These are phyloP conservation scores for Xylophagus ater DNA, from an alignment of 2,888 invertebrate genomes.

Conservation along the genomic window DNA sequence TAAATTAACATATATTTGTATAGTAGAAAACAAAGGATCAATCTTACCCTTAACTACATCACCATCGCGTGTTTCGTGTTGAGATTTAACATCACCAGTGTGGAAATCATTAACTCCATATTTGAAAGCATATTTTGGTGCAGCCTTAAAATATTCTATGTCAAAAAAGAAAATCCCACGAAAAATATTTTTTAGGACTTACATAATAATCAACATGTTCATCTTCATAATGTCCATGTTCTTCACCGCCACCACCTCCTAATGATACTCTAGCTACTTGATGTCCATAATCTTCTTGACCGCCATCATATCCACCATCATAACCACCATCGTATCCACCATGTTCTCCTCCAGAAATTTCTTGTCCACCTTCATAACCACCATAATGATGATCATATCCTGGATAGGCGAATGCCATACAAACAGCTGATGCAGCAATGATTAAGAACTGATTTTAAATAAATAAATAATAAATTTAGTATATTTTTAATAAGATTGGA, in stretches of 20 bases:
- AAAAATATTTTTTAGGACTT: slow-evolving; percentile 28
- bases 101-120: slow-evolving; percentile 46
- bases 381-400: slow-evolving; percentile 29
- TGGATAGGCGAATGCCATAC: slow-evolving; percentile 35
- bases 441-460: slow-evolving; percentile 30
- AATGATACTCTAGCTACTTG: slow-evolving; percentile 31
- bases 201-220: slow-evolving; percentile 55
- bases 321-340: slow-evolving; percentile 22
- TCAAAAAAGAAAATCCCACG: background rate
- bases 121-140: slow-evolving; percentile 48
- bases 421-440: slow-evolving; percentile 33
- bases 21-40: background rate
- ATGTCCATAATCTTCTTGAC: slow-evolving; percentile 27
- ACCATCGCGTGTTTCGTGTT: slow-evolving; percentile 52
- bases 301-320: slow-evolving; percentile 23
- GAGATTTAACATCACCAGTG: slow-evolving; percentile 51
- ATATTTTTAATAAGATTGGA: too few species aligned
- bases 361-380: slow-evolving; percentile 7
- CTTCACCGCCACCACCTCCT: slow-evolving; percentile 27
- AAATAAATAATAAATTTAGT: slow-evolving; percentile 5
- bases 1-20: background rate
- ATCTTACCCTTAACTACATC: slow-evolving; percentile 50
- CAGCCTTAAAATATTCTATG: slow-evolving; percentile 40
- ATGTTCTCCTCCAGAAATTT: slow-evolving; percentile 3
- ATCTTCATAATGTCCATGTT: slow-evolving; percentile 31